Conservation (phyloP, 2,113 vertebrate species). For the Triplophysa siluroides region DNA sequence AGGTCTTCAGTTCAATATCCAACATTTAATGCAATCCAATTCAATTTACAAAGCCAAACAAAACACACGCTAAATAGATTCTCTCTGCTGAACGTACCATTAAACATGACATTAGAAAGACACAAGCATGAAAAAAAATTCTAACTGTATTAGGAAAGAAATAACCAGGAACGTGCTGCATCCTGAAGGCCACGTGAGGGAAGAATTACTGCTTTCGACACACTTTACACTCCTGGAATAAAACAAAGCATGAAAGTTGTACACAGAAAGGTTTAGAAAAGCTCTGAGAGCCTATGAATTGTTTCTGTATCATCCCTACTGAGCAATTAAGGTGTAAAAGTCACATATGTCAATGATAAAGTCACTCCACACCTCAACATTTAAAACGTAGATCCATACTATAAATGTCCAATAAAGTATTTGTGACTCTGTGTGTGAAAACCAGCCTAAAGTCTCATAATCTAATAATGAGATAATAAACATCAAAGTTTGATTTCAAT, state of each 20-base stretch:
- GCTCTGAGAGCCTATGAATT: neutral
- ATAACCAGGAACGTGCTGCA: neutral
- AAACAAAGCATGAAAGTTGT: constrained; percentile 8
- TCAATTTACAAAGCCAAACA: constrained; percentile 36
- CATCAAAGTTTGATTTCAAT: too few relatives aligned
- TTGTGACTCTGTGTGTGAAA: too few relatives aligned
- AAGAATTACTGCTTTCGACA: constrained; percentile 4
- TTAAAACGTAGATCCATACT: too few relatives aligned
- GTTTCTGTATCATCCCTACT: neutral
- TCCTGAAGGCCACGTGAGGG: constrained; percentile 21
- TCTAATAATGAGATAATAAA: too few relatives aligned
- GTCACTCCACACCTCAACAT: neutral
- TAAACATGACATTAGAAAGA: constrained; percentile 29
- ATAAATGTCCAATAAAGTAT: too few relatives aligned
- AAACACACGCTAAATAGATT: constrained; percentile 49
- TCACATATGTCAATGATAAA: neutral
- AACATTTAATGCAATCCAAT: constrained; percentile 26
- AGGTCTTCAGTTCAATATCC: constrained; percentile 23
- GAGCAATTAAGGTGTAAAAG: neutral
- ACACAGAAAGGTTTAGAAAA: neutral
- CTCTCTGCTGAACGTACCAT: constrained; percentile 26
- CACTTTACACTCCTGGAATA: constrained; percentile 3
- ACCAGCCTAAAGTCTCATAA: too few relatives aligned
- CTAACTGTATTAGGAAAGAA: constrained; percentile 4
- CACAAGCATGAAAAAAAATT: neutral